phyloP scores from a whole-genome alignment of 2,797 vertebrate species.

The Enteromius fasciolatus region DNA sequence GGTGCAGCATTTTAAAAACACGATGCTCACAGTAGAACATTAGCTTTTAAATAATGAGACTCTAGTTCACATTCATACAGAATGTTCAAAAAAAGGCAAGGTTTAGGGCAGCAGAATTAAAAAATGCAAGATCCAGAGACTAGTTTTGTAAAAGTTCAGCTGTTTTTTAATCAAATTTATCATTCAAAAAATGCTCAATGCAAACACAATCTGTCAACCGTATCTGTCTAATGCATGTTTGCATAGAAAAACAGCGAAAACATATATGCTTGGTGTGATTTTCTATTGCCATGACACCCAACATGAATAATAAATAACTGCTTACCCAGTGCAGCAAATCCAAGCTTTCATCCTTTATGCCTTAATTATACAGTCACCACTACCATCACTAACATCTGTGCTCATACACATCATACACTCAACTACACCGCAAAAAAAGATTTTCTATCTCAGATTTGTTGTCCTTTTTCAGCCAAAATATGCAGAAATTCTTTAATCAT shows the following conservation, averaged over 20 bases:
- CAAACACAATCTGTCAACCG: neutral
- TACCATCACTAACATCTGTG: neutral
- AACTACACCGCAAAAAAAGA: neutral
- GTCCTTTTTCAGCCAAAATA: neutral
- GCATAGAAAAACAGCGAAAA: neutral
- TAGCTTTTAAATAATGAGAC: neutral
- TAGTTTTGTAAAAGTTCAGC: too few species aligned
- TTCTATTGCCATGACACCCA: slow-evolving; percentile 35
- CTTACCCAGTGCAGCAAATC: neutral
- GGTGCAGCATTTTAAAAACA: neutral
- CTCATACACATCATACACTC: neutral
- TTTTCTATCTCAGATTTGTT: too few species aligned
- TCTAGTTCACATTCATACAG: neutral
- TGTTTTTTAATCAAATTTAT: neutral
- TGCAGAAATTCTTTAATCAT: too few species aligned
- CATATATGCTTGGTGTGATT: slow-evolving; percentile 4
- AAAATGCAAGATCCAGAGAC: neutral
- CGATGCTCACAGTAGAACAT: neutral
- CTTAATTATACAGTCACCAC: neutral
- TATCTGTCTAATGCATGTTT: too few species aligned
- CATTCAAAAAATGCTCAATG: neutral
- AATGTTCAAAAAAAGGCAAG: neutral
- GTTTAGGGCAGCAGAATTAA: neutral
- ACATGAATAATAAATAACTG: slow-evolving; percentile 11
- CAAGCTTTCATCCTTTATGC: neutral